Evolutionary conservation across 2,797 vertebrate genomes (phyloP).

Genomic region (Loriculus beryllinus): DNA sequence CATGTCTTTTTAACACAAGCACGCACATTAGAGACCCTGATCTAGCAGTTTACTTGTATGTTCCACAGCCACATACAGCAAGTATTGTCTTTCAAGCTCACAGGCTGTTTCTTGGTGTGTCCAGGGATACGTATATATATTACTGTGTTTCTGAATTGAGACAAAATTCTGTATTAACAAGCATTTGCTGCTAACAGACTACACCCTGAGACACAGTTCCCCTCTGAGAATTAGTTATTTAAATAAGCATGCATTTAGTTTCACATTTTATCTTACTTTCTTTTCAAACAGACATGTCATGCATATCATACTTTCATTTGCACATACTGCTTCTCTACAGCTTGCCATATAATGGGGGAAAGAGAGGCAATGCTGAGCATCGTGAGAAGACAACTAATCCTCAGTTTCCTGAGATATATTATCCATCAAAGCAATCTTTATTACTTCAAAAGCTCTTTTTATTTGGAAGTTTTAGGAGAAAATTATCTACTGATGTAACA

Average conservation of each 20-base stretch:
- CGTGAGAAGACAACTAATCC: background rate
- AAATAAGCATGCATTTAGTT: background rate
- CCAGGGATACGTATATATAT: background rate
- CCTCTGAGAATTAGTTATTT: background rate
- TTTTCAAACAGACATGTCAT: background rate
- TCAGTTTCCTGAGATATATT: background rate
- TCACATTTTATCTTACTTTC: background rate
- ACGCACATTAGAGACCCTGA: background rate
- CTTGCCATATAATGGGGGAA: background rate
- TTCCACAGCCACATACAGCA: background rate
- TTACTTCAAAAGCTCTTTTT: background rate
- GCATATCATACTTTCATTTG: background rate
- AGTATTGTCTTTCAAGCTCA: background rate
- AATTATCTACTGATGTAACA: background rate
- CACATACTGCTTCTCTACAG: background rate
- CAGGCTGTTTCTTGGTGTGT: rapidly evolving
- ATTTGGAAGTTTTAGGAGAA: background rate
- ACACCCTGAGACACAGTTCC: background rate
- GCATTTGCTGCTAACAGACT: background rate
- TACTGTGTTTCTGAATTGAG: background rate
- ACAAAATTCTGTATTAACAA: background rate
- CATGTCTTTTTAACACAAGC: background rate
- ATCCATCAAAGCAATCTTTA: background rate
- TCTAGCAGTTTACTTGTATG: background rate
- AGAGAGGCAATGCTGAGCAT: background rate